Base-by-base conservation (phyloP, 2,888 invertebrate genomes). In the Galeopsomyia nigrocyanea region DNA sequence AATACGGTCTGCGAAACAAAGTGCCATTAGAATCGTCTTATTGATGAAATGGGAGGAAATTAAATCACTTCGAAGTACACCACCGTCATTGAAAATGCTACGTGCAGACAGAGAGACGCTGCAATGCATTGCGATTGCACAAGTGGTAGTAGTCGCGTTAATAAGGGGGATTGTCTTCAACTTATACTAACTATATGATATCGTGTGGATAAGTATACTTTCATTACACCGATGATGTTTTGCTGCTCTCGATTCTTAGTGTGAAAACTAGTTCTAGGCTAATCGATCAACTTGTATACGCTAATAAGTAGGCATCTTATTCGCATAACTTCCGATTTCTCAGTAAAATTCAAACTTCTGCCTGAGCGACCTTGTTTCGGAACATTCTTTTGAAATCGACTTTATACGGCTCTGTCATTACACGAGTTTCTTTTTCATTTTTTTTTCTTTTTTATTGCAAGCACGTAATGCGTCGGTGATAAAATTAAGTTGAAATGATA, bases 101-200 rank as follows among this genome's bases (percentile, higher is more conserved):
- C 21, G 39, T 22, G 13, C 5, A 39, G 39, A 39, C 1, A 10
- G 39, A 7, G 7, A 10, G 39, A 26, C 7, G 19, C 2, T 19
- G 39, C 60, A 61, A 64, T 60, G 64, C 47, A 70, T 60, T 63
- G 51, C 31, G 39, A 70, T 74, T 74, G 66, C 73, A 57, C 70
- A 74, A 70, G 62, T 16, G 53, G 26, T 19, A 70, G 62, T 16
- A 60, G 26, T 19, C 26, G 50, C 58, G 56, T 68, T 68, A 65
- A 67, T 70, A 70, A 67, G 50, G 49, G 49, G 69, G 49, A 73
- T 73, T 64, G 60, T 68, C 39, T 64, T 31, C 56, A 21, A 60
- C 7, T n/a, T n/a, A n/a, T 31, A 13, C 21, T 16, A 2, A 5
- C 26, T 26, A 5, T 26, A 39, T 58, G 31, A 53, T 53, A 72